A percentile compares a stretch with the other conserved stretches of the same genome.
Conservation (phyloP, 1,140 invertebrate genomes). For the Brachionus calyciflorus region DNA sequence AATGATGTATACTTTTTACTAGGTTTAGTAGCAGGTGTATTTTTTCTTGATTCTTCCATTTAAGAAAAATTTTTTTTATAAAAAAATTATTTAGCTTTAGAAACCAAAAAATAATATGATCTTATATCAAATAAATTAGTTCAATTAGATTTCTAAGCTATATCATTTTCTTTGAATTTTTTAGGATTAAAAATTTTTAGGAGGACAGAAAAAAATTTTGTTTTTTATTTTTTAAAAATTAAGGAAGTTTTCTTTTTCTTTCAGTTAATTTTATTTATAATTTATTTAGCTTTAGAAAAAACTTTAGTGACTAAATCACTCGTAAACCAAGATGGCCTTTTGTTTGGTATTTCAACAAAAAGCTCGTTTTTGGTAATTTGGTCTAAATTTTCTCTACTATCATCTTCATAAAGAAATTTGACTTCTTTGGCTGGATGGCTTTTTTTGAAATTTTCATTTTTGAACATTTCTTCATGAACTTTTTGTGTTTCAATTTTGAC, state of each 20-base stretch:
- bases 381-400: background rate
- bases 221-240: too few relatives aligned
- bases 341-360: background rate
- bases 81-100: constrained; percentile 4
- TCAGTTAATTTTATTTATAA: too few relatives aligned
- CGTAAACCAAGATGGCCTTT: constrained; percentile 21
- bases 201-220: too few relatives aligned
- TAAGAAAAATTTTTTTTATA: background rate
- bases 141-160: too few relatives aligned
- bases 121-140: too few relatives aligned
- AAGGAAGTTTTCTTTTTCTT: too few relatives aligned
- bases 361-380: too few relatives aligned
- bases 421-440: background rate
- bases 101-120: too few relatives aligned
- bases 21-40: too few relatives aligned
- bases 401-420: constrained; percentile 28
- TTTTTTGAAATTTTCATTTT: constrained; percentile 8
- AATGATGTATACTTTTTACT: background rate
- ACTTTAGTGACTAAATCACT: constrained; percentile 6
- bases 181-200: too few relatives aligned
- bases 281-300: constrained; percentile 7
- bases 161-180: too few relatives aligned
- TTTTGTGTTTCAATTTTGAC: constrained; percentile 36
- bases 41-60: background rate
- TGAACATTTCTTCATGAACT: constrained; percentile 20